phyloP scores from a whole-genome alignment of 92 coral and sea anemone species.

The Actinostola sp. region DNA sequence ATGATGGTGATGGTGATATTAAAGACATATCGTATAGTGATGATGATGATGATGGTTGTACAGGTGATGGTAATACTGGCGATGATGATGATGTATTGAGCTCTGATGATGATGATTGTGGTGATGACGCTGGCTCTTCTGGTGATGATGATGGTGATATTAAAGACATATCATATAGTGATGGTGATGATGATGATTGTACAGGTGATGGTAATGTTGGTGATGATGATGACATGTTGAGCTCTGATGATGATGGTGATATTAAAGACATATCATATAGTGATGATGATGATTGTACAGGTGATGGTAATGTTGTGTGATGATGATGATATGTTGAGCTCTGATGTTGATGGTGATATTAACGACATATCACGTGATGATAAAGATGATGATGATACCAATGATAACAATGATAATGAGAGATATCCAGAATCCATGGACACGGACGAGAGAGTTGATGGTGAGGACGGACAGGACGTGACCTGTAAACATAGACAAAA shows the following conservation, averaged over 20 bases:
- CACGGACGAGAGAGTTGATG: conserved; percentile 10
- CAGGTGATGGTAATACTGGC: not conserved
- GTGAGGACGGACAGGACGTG: conserved; percentile 1
- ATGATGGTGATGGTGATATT: not conserved
- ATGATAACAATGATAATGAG: conserved; percentile 3
- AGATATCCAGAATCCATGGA: conserved; percentile 35
- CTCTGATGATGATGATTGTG: not conserved
- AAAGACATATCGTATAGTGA: not conserved
- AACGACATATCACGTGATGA: conserved; percentile 2
- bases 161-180: not conserved
- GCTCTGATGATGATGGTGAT: conserved; percentile 6
- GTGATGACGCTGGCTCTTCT: not conserved
- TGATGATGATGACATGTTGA: too few species aligned
- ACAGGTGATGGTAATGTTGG: conserved; percentile 8
- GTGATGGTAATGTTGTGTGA: not conserved
- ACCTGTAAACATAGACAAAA: conserved; percentile 3
- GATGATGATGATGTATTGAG: conserved; percentile 2
- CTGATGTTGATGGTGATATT: not conserved
- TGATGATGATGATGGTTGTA: conserved; percentile 3
- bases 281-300: not conserved
- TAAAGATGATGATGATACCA: conserved; percentile 8
- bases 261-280: not conserved
- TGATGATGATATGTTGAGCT: not conserved
- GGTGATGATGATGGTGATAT: conserved; percentile 1
- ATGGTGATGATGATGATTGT: too few species aligned